These are phyloP conservation scores for Serrognathus titanus DNA, from an alignment of 2,888 invertebrate genomes.

Conservation along the genomic window DNA sequence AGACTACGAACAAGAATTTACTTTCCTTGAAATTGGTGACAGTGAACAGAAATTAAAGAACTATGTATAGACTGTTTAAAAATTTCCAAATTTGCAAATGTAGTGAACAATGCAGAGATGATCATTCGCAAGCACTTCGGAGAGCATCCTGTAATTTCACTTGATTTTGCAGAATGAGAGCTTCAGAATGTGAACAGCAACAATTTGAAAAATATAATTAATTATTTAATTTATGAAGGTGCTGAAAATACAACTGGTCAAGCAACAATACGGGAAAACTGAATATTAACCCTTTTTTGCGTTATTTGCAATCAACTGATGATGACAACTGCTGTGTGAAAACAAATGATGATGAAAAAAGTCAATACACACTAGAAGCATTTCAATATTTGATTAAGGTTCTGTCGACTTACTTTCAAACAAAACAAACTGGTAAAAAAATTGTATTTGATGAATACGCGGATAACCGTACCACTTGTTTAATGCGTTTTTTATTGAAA, in stretches of 20 bases:
- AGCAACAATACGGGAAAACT: neutral
- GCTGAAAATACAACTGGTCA: constrained; percentile 1
- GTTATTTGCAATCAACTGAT: no score
- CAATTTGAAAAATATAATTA: constrained; percentile 4
- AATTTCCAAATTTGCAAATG: neutral
- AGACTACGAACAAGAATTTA: neutral
- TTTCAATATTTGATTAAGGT: no score
- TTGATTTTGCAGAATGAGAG: constrained; percentile 14
- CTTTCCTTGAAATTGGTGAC: neutral
- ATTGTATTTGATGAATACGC: no score
- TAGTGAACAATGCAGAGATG: neutral
- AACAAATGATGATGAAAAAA: no score
- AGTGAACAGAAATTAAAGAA: constrained; percentile 1
- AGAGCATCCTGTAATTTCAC: constrained; percentile 14
- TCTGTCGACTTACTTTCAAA: no score
- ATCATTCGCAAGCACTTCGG: constrained; percentile 12
- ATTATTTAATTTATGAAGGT: constrained; percentile 2
- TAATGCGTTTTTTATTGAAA: no score
- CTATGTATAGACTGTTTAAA: neutral
- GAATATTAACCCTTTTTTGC: no score
- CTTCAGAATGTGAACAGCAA: neutral
- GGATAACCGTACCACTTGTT: no score
- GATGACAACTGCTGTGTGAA: no score
- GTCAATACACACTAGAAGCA: no score
- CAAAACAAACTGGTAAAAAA: no score